Percentiles rank a stretch among this genome's conserved stretches.
Evolutionary conservation across 2,888 invertebrate species (phyloP).

Genomic region (Cantharis nigra): DNA sequence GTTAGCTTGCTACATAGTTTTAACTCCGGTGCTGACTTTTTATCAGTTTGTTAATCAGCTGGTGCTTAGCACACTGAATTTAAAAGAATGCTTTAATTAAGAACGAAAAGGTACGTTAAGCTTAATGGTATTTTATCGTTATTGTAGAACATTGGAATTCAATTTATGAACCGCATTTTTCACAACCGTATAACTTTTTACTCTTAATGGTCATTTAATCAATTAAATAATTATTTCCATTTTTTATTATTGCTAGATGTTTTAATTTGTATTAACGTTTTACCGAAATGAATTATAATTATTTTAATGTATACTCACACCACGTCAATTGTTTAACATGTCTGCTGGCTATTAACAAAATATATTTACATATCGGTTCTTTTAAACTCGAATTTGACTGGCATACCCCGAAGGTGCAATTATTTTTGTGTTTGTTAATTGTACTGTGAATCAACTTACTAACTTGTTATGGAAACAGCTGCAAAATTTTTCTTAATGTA

Average conservation of each 20-base stretch:
- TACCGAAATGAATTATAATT: not conserved
- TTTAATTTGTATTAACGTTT: not conserved
- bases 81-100: constrained; percentile 21
- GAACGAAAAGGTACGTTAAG: constrained; percentile 1
- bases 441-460: constrained; percentile 11
- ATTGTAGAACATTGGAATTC: not conserved
- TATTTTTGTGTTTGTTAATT: constrained; percentile 13
- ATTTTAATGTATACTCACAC: not conserved
- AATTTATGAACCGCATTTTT: not conserved
- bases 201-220: not conserved
- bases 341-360: not conserved
- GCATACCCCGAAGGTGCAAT: constrained; percentile 1
- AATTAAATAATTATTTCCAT: not conserved
- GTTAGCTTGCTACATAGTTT: constrained; percentile 38
- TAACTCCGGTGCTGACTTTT: constrained; percentile 29
- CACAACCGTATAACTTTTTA: not conserved
- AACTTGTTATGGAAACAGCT: constrained; percentile 18
- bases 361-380: not conserved
- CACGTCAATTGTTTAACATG: not conserved
- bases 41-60: constrained; percentile 41
- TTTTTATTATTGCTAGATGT: not conserved
- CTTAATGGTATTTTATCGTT: constrained; percentile 1
- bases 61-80: constrained; percentile 8
- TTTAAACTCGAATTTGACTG: not conserved
- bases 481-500: constrained; percentile 11